These are phyloP conservation scores for Selene dorsalis DNA, from an alignment of 2,797 vertebrate genomes.

Conservation along the genomic window DNA sequence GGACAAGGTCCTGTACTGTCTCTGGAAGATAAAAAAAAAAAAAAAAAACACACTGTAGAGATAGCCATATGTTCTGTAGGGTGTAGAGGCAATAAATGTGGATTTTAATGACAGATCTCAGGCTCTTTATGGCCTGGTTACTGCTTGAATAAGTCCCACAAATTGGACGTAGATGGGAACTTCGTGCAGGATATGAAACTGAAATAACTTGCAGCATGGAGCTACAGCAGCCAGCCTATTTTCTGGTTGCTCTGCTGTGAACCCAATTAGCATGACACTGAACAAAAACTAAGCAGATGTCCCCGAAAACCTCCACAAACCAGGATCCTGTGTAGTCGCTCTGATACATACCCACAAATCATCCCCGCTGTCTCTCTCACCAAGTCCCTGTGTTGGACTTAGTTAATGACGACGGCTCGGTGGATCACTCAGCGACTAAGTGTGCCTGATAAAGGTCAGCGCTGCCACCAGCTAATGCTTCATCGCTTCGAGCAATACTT, in stretches of 20 bases:
- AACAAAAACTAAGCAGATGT: constrained; percentile 34
- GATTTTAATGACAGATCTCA: constrained; percentile 56
- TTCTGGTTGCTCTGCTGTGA: constrained; percentile 28
- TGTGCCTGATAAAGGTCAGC: constrained; percentile 76
- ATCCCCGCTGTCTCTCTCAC: background rate
- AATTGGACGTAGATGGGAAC: constrained; percentile 53
- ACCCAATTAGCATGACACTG: constrained; percentile 33
- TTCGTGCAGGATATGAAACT: constrained; percentile 37
- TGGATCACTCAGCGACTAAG: constrained; percentile 60
- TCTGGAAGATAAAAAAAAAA: constrained; percentile 44
- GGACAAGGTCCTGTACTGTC: constrained; percentile 17
- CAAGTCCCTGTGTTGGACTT: constrained; percentile 18
- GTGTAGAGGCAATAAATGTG: constrained; percentile 53
- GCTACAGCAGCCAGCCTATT: constrained; percentile 13
- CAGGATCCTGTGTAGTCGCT: background rate
- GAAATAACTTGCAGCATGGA: constrained; percentile 31
- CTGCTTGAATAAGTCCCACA: constrained; percentile 52
- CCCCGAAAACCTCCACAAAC: background rate
- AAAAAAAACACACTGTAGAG: constrained; percentile 29
- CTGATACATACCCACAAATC: constrained; percentile 17
- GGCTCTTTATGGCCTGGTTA: constrained; percentile 50
- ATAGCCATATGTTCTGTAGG: constrained; percentile 57
- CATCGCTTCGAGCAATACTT: constrained; percentile 62
- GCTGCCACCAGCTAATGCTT: constrained; percentile 59
- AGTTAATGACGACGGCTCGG: constrained; percentile 56